Percentiles rank a stretch among this genome's conserved stretches.
These are phyloP conservation scores for Epicampocera succincta DNA, from an alignment of 2,888 invertebrate genomes.

Conservation along the genomic window DNA sequence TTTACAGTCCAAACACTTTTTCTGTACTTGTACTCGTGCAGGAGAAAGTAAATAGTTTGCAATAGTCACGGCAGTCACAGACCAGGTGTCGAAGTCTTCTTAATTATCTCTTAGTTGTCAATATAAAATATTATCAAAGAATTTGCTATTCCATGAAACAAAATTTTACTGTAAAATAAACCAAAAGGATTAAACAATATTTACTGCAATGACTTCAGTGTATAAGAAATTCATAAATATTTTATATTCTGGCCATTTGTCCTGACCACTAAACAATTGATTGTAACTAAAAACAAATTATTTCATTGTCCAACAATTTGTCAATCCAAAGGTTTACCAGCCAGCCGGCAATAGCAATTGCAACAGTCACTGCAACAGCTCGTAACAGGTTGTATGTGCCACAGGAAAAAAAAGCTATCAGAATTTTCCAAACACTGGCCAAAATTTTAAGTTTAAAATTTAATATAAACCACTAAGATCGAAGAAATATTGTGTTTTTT, in stretches of 20 bases:
- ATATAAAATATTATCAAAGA: too few species aligned
- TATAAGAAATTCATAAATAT: conserved; percentile 48
- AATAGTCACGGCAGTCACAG: too few species aligned
- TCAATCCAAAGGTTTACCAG: conserved; percentile 57
- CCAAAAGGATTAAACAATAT: background rate
- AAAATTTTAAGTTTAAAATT: background rate
- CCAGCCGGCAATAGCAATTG: background rate
- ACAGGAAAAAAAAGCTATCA: background rate
- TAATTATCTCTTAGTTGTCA: too few species aligned
- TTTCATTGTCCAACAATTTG: conserved; percentile 66
- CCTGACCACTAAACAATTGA: background rate
- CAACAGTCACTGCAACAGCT: background rate
- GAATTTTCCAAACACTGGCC: background rate
- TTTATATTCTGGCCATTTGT: conserved; percentile 30
- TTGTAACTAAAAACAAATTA: conserved; percentile 52
- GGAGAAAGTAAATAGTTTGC: too few species aligned
- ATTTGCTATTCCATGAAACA: too few species aligned
- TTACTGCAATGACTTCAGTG: background rate
- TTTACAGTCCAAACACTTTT: too few species aligned
- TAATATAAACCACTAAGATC: background rate
- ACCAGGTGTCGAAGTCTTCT: too few species aligned
- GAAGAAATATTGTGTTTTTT: conserved; percentile 13
- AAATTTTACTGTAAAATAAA: background rate
- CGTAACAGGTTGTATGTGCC: conserved; percentile 51
- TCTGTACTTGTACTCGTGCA: too few species aligned